phyloP scores from a whole-genome alignment of 1,140 invertebrate species.

The Procambarus clarkii region DNA sequence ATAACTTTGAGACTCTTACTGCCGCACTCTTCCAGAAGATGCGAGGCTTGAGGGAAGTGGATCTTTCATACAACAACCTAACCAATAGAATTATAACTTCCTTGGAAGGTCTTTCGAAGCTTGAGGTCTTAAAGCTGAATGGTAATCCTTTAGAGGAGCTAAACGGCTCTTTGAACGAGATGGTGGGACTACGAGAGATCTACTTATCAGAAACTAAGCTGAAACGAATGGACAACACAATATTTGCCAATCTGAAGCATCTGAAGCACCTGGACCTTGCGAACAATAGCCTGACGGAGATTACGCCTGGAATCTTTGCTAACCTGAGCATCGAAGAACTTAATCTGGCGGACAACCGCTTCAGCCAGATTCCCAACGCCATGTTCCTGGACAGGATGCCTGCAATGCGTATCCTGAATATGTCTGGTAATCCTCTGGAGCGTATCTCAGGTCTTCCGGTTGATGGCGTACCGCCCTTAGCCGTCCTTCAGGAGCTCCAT shows the following conservation, averaged over 20 bases:
- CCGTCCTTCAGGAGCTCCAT: slow-evolving; percentile 85
- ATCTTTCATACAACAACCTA: slow-evolving; percentile 74
- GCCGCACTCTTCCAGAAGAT: slow-evolving; percentile 80
- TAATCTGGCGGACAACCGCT: slow-evolving; percentile 87
- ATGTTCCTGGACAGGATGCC: slow-evolving; percentile 85
- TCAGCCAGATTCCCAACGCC: slow-evolving; percentile 86
- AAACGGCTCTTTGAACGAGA: slow-evolving; percentile 80
- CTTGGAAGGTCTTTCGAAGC: slow-evolving; percentile 82
- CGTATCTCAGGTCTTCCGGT: slow-evolving; percentile 82
- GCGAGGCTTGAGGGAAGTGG: slow-evolving; percentile 74
- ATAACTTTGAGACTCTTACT: slow-evolving; percentile 81
- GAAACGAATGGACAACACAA: slow-evolving; percentile 84
- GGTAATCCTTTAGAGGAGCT: slow-evolving; percentile 80
- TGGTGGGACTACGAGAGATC: slow-evolving; percentile 83
- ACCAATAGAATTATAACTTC: slow-evolving; percentile 73
- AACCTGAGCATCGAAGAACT: slow-evolving; percentile 82
- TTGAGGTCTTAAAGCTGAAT: slow-evolving; percentile 84
- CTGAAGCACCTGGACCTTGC: slow-evolving; percentile 85
- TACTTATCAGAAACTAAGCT: slow-evolving; percentile 85
- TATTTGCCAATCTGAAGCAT: slow-evolving; percentile 84
- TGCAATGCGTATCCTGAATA: slow-evolving; percentile 84
- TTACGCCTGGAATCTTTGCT: slow-evolving; percentile 87
- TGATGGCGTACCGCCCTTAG: slow-evolving; percentile 82
- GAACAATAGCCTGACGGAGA: slow-evolving; percentile 85
- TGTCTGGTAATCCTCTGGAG: slow-evolving; percentile 88